Conservation (phyloP, 37 sponge, comb jelly and placozoan species). For the Amphimedon queenslandica region DNA sequence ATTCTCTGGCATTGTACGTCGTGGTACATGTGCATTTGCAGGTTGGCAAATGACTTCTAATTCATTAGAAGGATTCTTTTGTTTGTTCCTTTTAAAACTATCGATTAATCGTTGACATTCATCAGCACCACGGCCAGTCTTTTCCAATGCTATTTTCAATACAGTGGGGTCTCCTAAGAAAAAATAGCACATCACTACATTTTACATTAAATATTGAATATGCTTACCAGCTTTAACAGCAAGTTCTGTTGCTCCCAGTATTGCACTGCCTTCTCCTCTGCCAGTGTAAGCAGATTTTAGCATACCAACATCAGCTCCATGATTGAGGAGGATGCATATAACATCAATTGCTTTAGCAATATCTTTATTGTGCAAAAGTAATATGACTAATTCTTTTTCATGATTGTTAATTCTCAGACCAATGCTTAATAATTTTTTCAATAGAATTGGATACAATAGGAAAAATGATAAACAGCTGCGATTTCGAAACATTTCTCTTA, state of each 20-base stretch:
- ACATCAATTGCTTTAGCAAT: not conserved
- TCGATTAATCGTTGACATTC: too few species aligned
- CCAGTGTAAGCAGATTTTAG: not conserved
- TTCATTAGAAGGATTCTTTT: too few species aligned
- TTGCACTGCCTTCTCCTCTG: not conserved
- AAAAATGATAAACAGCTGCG: too few species aligned
- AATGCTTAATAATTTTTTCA: too few species aligned
- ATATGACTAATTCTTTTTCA: not conserved
- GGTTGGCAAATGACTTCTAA: not conserved
- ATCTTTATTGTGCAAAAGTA: not conserved
- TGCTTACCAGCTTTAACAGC: not conserved
- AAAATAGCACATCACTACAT: not conserved
- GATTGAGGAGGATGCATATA: not conserved
- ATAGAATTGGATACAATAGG: too few species aligned
- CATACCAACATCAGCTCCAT: not conserved
- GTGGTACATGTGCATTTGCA: not conserved
- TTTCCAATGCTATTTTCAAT: too few species aligned
- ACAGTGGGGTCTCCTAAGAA: too few species aligned
- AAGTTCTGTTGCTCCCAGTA: not conserved
- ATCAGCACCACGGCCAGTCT: too few species aligned
- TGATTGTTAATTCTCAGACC: not conserved
- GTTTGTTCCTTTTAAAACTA: too few species aligned
- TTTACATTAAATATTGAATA: not conserved
- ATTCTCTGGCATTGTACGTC: too few species aligned
- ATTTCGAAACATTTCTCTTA: too few species aligned